Percentiles rank a stretch among this genome's conserved stretches.
These are phyloP conservation scores for Pteronotus mesoamericanus DNA, from an alignment of 2,797 vertebrate species.

Conservation along the genomic window DNA sequence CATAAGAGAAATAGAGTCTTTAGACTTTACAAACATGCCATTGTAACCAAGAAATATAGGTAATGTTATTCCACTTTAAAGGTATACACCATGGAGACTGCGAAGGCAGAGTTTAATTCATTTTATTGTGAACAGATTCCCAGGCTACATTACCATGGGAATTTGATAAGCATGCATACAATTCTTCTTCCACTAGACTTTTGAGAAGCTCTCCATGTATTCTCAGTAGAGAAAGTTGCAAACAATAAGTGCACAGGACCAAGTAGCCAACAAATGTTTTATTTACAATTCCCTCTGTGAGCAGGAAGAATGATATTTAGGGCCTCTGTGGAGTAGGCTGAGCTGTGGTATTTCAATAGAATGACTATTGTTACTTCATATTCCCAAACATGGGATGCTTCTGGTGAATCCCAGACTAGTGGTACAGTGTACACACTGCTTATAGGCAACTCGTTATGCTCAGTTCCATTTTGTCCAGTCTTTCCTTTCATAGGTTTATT, in stretches of 20 bases:
- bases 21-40: not conserved
- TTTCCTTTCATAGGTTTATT: not conserved
- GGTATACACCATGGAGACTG: not conserved
- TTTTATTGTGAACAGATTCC: not conserved
- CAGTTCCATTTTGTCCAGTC: not conserved
- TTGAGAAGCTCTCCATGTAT: not conserved
- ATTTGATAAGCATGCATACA: not conserved
- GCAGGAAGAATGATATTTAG: not conserved
- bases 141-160: not conserved
- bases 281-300: not conserved
- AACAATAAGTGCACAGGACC: not conserved
- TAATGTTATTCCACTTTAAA: not conserved
- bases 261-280: not conserved
- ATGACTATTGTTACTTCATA: not conserved
- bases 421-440: not conserved
- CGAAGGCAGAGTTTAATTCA: not conserved
- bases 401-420: not conserved
- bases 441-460: not conserved
- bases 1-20: not conserved
- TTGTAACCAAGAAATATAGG: not conserved
- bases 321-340: not conserved
- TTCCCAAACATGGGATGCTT: not conserved
- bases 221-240: not conserved
- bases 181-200: not conserved
- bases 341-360: not conserved